A percentile compares a stretch with the other conserved stretches of the same genome.
phyloP scores from a whole-genome alignment of 1,140 invertebrate species.

The Thaumetopoea pityocampa region DNA sequence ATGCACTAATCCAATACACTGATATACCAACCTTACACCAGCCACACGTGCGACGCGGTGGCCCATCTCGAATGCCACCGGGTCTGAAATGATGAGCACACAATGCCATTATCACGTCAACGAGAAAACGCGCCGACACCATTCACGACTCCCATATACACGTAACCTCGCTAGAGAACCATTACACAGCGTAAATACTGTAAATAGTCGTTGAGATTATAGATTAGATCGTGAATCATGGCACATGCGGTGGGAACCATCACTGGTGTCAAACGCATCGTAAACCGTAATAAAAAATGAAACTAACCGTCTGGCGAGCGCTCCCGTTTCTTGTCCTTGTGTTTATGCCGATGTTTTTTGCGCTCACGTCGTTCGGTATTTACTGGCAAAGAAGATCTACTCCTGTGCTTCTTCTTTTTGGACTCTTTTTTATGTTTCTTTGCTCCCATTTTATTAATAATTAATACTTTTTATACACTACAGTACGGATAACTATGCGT shows the following conservation, averaged over 20 bases:
- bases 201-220: background rate
- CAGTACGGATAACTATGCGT: too few relatives aligned
- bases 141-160: slow-evolving; percentile 32
- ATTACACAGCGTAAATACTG: background rate
- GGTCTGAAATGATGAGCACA: slow-evolving; percentile 72
- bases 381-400: slow-evolving; percentile 57
- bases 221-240: background rate
- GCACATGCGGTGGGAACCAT: slow-evolving; percentile 27
- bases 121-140: slow-evolving; percentile 31
- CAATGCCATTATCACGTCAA: slow-evolving; percentile 70
- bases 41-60: slow-evolving; percentile 44
- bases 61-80: slow-evolving; percentile 58
- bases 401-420: slow-evolving; percentile 69
- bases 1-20: too few relatives aligned
- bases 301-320: slow-evolving; percentile 67
- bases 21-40: slow-evolving; percentile 57
- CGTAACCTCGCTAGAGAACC: background rate
- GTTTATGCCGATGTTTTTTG: slow-evolving; percentile 64
- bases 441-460: slow-evolving; percentile 44
- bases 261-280: slow-evolving; percentile 33
- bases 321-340: slow-evolving; percentile 65
- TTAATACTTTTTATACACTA: too few relatives aligned
- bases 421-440: slow-evolving; percentile 71
- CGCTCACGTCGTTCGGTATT: slow-evolving; percentile 55
- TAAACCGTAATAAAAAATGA: slow-evolving; percentile 19